Base-by-base conservation (phyloP, 2,113 vertebrate genomes). In the Oncorhynchus tshawytscha region DNA sequence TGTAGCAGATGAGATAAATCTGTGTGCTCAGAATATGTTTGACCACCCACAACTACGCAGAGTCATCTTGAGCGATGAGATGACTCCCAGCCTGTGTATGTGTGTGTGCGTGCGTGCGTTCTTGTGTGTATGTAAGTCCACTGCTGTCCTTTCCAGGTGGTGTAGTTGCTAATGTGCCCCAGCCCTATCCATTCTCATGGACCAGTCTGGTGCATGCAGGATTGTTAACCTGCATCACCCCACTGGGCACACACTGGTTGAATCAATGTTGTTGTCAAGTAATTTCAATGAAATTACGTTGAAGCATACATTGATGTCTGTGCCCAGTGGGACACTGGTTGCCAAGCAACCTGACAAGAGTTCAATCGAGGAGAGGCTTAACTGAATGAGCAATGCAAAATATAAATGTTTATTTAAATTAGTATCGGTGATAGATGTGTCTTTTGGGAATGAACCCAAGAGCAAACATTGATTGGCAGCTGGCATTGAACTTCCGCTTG, bases 81-180 rank as follows among this genome's bases (percentile, higher is more conserved):
- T 81, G 80, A 88, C 80, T 77, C 75, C 54, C 82, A 78, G 86
- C 77, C 75, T 54, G 5, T 15, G 24, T 67, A 25, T 27, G 65
- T 66, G 54, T 57, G 18, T 13, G 18, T 64, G 62, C 25, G 62
- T 64, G 62, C 25, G 60, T 64, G 60, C 5, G 11, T 62, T 0
- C 22, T 34, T 75, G 51, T 48, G 69, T 77, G 31, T 71, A 1
- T 0, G 24, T 65, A 34, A 34, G 72, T 25, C 49, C 7, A 59
- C 74, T 45, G 9, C 69, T 31, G 15, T 48, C 31, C 22, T 11
- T 6, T 70, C 18, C 27, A 20, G 13, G 65, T n/a, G 16, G 13
- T 62, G 64, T 12, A 66, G 39, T 25, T 67, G 60, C 20, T 51
- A 45, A 66, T 27, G 34, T 22, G 27, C 15, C 27, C 16, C 4